A percentile compares a stretch with the other conserved stretches of the same genome.
These are phyloP conservation scores for Polylopha cassiicola DNA, from an alignment of 2,888 invertebrate species.

Conservation along the genomic window DNA sequence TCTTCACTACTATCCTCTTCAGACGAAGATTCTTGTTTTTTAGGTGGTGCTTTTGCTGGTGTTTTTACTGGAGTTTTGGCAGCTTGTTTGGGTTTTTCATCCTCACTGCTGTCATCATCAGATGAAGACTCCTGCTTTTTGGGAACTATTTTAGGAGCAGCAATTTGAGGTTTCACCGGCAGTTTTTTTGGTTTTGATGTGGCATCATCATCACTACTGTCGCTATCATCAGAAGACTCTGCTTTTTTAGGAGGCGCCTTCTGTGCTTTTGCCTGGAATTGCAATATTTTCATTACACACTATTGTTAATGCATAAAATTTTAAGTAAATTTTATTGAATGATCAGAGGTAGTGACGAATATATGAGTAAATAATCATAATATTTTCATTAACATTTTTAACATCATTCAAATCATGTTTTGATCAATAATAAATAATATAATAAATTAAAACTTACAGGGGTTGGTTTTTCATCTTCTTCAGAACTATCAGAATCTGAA, in stretches of 20 bases:
- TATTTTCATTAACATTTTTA: constrained; percentile 34
- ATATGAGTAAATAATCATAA: constrained; percentile 33
- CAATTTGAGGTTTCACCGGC: constrained; percentile 37
- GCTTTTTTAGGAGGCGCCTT: constrained; percentile 49
- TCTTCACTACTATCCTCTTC: constrained; percentile 43
- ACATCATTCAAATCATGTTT: constrained; percentile 47
- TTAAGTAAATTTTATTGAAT: too few relatives aligned
- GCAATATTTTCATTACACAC: constrained; percentile 51
- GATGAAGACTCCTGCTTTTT: constrained; percentile 46
- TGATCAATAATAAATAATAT: background rate
- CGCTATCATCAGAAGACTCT: constrained; percentile 50
- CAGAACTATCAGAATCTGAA: constrained; percentile 61
- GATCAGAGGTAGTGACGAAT: constrained; percentile 70
- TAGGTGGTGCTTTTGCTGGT: constrained; percentile 10
- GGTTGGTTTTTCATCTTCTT: constrained; percentile 52
- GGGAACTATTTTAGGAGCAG: constrained; percentile 26
- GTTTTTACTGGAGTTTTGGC: constrained; percentile 17
- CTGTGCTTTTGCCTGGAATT: constrained; percentile 37
- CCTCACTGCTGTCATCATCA: constrained; percentile 39
- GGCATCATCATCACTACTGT: constrained; percentile 52
- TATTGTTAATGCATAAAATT: too few relatives aligned
- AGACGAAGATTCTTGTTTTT: constrained; percentile 31
- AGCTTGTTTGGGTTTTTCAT: constrained; percentile 22
- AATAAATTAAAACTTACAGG: constrained; percentile 31
- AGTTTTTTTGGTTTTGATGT: constrained; percentile 37